Base-by-base conservation (phyloP, 2,797 vertebrate genomes). In the Channallabes apus region DNA sequence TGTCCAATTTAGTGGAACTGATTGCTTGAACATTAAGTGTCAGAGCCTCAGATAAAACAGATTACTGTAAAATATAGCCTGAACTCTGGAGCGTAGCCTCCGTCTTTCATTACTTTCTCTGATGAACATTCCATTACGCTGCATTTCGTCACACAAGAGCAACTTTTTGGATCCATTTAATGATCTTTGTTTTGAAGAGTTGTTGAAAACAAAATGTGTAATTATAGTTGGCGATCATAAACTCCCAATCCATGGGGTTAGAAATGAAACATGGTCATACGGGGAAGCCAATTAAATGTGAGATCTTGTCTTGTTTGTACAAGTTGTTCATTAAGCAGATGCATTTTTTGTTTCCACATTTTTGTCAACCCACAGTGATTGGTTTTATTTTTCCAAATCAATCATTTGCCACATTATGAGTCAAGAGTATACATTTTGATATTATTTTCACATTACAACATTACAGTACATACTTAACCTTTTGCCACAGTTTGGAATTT, bases 181-280 rank as follows among this genome's bases (percentile, higher is more conserved):
- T 64, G 62, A 80, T 85, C 76, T 85, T 83, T 81, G 84, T 78
- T 84, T 79, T 61, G 83, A 85, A 62, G 32, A 80, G 32, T 71
- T 62, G 68, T 6, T 82, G 80, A 59, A 75, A 76, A 79, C 29
- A 61, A 79, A 79, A 62, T 35, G 35, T 61, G 35, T 41, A 62
- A 79, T 79, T 79, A 62, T 9, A 22, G 14, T 41, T 62, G 77
- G 58, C 35, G 12, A 61, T 78, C 12, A 2, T 38, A 61, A 58
- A 76, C 29, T 32, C 20, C 11, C 61, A 59, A 61, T 35, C 56
- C 4, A 20, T n/a, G 32, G 76, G 76, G 18, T 59, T 59, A 59
- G 27, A 61, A 61, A 24, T n/a, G 75, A 14, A 79, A 62, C 35
- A 0, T 41, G 62, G 77, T 41, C 77, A 79, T 79, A 35, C 41